Evolutionary conservation across 2,888 invertebrate species (phyloP).

Genomic region (Agrypnus murinus): DNA sequence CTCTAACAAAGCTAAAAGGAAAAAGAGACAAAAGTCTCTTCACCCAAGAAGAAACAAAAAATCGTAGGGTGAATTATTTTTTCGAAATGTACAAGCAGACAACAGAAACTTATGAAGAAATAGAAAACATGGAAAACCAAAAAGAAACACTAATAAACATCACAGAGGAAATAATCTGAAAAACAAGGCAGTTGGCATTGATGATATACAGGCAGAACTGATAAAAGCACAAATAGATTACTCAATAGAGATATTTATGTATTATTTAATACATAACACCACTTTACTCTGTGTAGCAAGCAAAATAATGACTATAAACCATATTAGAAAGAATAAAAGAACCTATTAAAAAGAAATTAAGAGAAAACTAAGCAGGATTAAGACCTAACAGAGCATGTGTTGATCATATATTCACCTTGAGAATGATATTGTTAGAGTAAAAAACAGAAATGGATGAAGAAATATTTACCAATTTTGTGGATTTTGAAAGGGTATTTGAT

Average conservation of each 20-base stretch:
- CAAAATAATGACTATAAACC: neutral
- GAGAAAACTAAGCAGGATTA: neutral
- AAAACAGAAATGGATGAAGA: neutral
- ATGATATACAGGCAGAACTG: neutral
- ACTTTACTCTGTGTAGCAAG: neutral
- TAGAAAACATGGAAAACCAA: neutral
- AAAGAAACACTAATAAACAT: constrained; percentile 2
- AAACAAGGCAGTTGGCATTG: neutral
- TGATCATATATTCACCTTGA: neutral
- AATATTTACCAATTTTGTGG: no score
- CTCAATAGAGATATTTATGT: neutral
- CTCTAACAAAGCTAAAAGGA: constrained; percentile 1
- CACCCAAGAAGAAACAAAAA: neutral
- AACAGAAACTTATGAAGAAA: neutral
- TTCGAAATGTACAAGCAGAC: neutral
- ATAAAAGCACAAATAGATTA: neutral
- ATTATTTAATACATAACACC: no score
- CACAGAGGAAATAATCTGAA: neutral
- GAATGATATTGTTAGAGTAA: neutral
- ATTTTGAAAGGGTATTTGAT: neutral
- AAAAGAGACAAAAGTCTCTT: neutral
- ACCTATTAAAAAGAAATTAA: neutral
- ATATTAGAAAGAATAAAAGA: neutral
- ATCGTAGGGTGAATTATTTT: neutral
- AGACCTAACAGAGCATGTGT: no score